Base-by-base conservation (phyloP, 2,113 vertebrate genomes). In the Megatriorchis doriae region DNA sequence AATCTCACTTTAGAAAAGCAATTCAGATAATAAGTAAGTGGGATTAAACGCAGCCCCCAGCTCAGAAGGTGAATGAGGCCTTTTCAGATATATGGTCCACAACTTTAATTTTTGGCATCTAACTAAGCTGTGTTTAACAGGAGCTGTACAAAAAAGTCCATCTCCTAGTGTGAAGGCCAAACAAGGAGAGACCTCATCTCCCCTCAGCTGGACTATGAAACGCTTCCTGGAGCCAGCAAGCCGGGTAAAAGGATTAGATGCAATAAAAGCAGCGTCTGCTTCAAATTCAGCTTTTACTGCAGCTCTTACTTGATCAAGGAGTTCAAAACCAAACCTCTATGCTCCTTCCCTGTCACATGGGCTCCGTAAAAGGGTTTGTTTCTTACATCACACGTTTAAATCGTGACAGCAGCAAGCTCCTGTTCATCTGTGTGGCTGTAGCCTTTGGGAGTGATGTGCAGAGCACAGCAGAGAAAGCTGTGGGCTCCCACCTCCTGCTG, bases 191-290 rank as follows among this genome's bases (percentile, higher is more conserved):
- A 97, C 97, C 17, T 97, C 98, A 14, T 96, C 98, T 19, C 79
- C 96, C 9, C 98, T 99, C 94, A 98, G 98, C 97, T 99, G 98
- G 98, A 98, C 98, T 62, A 98, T 98, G 98, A 98, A 99, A 94
- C 97, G 97, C 9, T 99, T 99, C 96, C 97, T 98, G 63, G 99
- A 99, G 62, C 99, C 98, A 75, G 91, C 97, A 74, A 99, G 98
- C 90, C 97, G 98, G 97, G 98, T 98, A 97, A 84, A 80, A 78
- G 29, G 32, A 93, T 93, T 91, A 71, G 45, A 73, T 93, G 21
- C 72, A 86, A 19, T 66, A 84, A 83, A 78, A 78, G 16, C 27
- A 29, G 25, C 3, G 5, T 89, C 45, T 73, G 18, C 71, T 92
- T 88, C 68, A 93, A 85, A 86, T 45, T 90, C 40, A 61, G 8